A percentile compares a stretch with the other conserved stretches of the same genome.
Evolutionary conservation across 2,113 vertebrate genomes (phyloP).

Genomic region (Ictalurus furcatus): DNA sequence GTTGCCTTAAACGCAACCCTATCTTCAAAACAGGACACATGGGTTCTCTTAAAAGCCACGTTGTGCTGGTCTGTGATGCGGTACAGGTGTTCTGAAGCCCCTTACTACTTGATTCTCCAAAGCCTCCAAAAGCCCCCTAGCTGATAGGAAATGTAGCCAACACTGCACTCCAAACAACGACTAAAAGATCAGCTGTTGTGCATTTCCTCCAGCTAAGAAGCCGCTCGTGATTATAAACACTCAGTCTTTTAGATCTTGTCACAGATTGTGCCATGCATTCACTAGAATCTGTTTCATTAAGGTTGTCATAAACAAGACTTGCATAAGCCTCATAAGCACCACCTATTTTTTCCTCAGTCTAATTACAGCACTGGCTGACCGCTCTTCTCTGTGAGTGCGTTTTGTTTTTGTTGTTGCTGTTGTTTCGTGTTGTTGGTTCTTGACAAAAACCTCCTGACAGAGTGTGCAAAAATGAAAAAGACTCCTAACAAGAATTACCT

Average conservation of each 20-base stretch:
- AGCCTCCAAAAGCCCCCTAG: constrained; percentile 1
- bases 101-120: constrained; percentile 27
- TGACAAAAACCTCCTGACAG: not conserved
- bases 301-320: not conserved
- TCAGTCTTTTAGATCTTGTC: not conserved
- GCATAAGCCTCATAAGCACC: not conserved
- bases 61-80: constrained; percentile 63
- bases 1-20: constrained; percentile 58
- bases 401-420: not conserved
- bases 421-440: constrained; percentile 10
- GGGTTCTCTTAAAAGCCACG: constrained; percentile 66
- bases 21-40: constrained; percentile 61
- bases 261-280: not conserved
- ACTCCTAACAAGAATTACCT: constrained; percentile 25
- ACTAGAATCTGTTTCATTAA: not conserved
- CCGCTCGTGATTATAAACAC: not conserved
- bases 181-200: not conserved
- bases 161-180: constrained; percentile 3
- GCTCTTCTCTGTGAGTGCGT: not conserved
- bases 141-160: constrained; percentile 4
- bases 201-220: not conserved
- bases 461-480: constrained; percentile 3
- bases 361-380: constrained; percentile 52
- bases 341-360: constrained; percentile 56
- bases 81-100: constrained; percentile 61